Conservation (phyloP, 2,113 vertebrate genomes). For the Physeter macrocephalus region DNA sequence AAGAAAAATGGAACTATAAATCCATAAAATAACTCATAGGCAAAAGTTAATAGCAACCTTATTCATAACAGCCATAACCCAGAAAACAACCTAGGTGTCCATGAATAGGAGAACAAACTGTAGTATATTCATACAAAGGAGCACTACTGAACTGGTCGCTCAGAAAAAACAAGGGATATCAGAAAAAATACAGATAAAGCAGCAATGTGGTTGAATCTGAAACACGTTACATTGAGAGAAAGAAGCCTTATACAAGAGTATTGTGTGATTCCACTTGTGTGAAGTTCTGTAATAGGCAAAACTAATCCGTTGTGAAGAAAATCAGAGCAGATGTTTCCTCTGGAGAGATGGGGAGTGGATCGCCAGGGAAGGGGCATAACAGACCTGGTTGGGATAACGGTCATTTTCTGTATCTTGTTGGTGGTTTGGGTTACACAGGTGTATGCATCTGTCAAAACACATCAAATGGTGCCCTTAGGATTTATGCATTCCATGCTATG, state of each 20-base stretch:
- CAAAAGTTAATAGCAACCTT: background rate
- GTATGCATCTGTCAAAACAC: background rate
- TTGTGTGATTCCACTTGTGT: background rate
- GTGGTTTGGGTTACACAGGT: background rate
- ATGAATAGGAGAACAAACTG: background rate
- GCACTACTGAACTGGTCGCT: background rate
- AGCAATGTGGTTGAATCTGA: background rate
- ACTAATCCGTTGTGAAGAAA: background rate
- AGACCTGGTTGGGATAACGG: background rate
- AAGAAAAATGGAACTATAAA: background rate
- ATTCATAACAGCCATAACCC: background rate
- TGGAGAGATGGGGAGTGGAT: background rate
- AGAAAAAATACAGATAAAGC: background rate
- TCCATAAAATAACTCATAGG: background rate
- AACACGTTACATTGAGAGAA: background rate
- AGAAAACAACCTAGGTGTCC: background rate
- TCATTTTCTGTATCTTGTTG: background rate
- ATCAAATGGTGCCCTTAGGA: background rate
- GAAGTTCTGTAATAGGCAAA: background rate
- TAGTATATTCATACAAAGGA: background rate
- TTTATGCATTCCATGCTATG: background rate
- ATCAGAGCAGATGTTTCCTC: background rate
- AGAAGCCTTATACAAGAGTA: background rate
- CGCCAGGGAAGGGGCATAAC: background rate
- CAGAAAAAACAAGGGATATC: background rate